These are phyloP conservation scores for Geophilus truncorum DNA, from an alignment of 2,888 invertebrate genomes.

Conservation along the genomic window DNA sequence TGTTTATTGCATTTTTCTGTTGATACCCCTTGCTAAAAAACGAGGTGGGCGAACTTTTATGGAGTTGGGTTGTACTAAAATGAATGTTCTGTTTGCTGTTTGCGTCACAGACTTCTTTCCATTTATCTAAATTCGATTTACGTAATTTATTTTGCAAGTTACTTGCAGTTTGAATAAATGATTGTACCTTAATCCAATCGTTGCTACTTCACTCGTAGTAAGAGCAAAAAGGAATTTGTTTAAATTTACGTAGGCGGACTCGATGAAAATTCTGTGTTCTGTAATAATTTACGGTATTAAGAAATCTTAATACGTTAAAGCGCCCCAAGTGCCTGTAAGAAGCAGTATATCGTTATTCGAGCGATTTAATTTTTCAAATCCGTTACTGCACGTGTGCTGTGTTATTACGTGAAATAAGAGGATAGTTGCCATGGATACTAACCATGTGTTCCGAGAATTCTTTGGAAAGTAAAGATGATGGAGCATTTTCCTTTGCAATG, in stretches of 20 bases:
- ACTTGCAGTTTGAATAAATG: neutral
- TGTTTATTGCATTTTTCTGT: too few species aligned
- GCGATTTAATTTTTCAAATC: neutral
- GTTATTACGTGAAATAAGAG: neutral
- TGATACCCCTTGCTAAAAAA: too few species aligned
- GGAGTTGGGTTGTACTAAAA: too few species aligned
- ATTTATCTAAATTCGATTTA: neutral
- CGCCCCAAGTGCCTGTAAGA: too few species aligned
- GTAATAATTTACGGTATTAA: neutral
- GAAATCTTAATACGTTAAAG: too few species aligned
- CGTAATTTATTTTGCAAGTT: neutral
- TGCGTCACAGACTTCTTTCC: neutral
- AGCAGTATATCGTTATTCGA: neutral
- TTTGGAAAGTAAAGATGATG: slow-evolving; percentile 35
- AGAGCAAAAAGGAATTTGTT: slow-evolving; percentile 32
- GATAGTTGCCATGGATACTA: neutral
- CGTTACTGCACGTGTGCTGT: neutral
- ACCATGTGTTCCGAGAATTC: slow-evolving; percentile 34
- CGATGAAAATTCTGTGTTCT: slow-evolving; percentile 34
- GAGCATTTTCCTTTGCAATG: slow-evolving; percentile 33
- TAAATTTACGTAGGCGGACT: slow-evolving; percentile 17
- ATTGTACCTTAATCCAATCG: slow-evolving; percentile 22
- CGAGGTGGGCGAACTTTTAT: too few species aligned
- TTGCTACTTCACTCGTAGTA: slow-evolving; percentile 31
- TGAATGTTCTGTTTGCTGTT: too few species aligned